Evolutionary conservation across 2,113 vertebrate species (phyloP).

Genomic region (Fulica atra): DNA sequence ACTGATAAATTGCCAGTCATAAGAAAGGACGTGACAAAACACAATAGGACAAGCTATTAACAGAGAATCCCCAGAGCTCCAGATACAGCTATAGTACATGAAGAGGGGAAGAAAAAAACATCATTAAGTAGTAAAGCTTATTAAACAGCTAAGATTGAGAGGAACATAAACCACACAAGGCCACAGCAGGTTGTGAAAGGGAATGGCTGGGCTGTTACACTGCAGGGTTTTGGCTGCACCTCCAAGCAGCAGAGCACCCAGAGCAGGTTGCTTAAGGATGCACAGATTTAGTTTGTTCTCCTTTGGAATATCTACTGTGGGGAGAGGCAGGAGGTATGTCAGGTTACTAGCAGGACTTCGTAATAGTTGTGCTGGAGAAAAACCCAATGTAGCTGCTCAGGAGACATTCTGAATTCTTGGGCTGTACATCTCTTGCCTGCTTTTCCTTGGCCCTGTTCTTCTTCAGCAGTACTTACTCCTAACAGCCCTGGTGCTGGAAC

Average conservation of each 20-base stretch:
- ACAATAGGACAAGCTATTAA: conserved; percentile 38
- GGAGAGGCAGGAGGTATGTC: background rate
- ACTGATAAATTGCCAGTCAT: conserved; percentile 42
- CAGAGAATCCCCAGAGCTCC: background rate
- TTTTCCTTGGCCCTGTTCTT: background rate
- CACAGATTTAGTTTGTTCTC: background rate
- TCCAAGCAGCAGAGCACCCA: background rate
- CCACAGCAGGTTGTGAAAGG: background rate
- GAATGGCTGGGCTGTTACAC: rapidly evolving
- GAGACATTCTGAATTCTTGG: background rate
- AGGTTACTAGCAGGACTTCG: background rate
- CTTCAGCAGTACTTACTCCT: background rate
- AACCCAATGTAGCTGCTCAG: background rate
- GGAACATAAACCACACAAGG: background rate
- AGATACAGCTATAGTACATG: background rate
- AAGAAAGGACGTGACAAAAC: conserved; percentile 22
- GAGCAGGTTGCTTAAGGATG: background rate
- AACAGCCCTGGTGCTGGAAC: background rate
- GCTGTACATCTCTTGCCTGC: background rate
- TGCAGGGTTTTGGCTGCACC: background rate
- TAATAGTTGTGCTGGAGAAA: background rate
- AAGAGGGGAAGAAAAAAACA: background rate
- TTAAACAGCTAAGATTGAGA: conserved; percentile 17
- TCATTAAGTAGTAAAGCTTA: conserved; percentile 49
- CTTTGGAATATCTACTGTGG: background rate